Conservation (phyloP, 2,888 invertebrate species). For the Ectemnius cavifrons region DNA sequence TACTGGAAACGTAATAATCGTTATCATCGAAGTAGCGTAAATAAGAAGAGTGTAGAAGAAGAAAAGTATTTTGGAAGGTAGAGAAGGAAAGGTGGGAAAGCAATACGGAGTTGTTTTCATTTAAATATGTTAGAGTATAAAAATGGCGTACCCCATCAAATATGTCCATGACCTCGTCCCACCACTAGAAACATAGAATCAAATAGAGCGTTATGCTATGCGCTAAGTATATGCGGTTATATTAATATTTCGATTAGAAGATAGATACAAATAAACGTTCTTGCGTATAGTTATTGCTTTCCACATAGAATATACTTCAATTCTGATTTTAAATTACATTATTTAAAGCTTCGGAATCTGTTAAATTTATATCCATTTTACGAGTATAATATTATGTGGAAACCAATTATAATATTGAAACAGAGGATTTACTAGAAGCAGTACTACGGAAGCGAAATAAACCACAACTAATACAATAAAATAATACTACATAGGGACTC, state of each 20-base stretch:
- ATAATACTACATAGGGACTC: slow-evolving; percentile 12
- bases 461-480: slow-evolving; percentile 38
- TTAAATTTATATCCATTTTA: too few relatives aligned
- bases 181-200: slow-evolving; percentile 92
- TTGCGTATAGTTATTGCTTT: slow-evolving; percentile 35
- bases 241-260: slow-evolving; percentile 43
- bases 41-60: too few relatives aligned
- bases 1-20: too few relatives aligned
- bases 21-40: too few relatives aligned
- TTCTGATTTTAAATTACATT: background rate
- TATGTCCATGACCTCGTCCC: slow-evolving; percentile 98
- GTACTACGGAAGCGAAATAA: slow-evolving; percentile 66
- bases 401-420: slow-evolving; percentile 44
- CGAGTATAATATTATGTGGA: slow-evolving; percentile 17
- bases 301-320: slow-evolving; percentile 28
- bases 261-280: slow-evolving; percentile 41
- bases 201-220: slow-evolving; percentile 76
- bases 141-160: slow-evolving; percentile 93
- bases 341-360: too few relatives aligned
- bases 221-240: slow-evolving; percentile 53
- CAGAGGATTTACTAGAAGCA: slow-evolving; percentile 64
- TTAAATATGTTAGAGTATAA: slow-evolving; percentile 53
- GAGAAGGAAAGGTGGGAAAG: background rate
- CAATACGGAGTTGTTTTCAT: slow-evolving; percentile 21
- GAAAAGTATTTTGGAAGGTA: too few relatives aligned